Evolutionary conservation across 2,888 invertebrate genomes (phyloP).

Genomic region (Cyrtodaria siliqua): DNA sequence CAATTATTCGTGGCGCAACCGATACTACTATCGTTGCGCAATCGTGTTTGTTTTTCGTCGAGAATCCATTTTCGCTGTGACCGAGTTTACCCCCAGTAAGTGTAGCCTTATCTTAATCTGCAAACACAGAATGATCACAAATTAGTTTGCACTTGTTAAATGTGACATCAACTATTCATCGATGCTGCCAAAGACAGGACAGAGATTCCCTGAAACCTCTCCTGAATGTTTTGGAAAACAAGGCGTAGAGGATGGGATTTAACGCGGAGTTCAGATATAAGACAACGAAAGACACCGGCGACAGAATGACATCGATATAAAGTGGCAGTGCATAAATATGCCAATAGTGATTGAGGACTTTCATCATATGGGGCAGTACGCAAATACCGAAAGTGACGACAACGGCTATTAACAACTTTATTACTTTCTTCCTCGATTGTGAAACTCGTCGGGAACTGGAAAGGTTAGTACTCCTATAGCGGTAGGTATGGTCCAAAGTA

Average conservation of each 20-base stretch:
- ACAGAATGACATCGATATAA: constrained; percentile 88
- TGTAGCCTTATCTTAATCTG: too few relatives aligned
- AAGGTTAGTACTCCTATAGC: constrained; percentile 29
- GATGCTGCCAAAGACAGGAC: constrained; percentile 52
- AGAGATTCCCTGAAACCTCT: constrained; percentile 94
- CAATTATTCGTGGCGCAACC: too few relatives aligned
- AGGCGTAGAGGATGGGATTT: too few relatives aligned
- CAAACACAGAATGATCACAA: too few relatives aligned
- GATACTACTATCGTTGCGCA: too few relatives aligned
- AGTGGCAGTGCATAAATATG: constrained; percentile 85
- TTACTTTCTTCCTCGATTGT: constrained; percentile 89
- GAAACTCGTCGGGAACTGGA: constrained; percentile 41
- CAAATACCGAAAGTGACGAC: constrained; percentile 95
- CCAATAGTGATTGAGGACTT: constrained; percentile 94
- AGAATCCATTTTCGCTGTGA: too few relatives aligned
- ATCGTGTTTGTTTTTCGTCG: too few relatives aligned
- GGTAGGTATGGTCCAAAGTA: too few relatives aligned
- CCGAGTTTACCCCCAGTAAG: too few relatives aligned
- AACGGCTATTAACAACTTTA: constrained; percentile 95
- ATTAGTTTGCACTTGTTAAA: too few relatives aligned
- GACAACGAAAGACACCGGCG: constrained; percentile 94
- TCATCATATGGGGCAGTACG: constrained; percentile 94
- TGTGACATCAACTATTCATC: too few relatives aligned
- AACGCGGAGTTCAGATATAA: constrained; percentile 95
- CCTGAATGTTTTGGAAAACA: constrained; percentile 93